Conservation (phyloP, 1,140 invertebrate species). For the Caenorhabditis tropicalis region DNA sequence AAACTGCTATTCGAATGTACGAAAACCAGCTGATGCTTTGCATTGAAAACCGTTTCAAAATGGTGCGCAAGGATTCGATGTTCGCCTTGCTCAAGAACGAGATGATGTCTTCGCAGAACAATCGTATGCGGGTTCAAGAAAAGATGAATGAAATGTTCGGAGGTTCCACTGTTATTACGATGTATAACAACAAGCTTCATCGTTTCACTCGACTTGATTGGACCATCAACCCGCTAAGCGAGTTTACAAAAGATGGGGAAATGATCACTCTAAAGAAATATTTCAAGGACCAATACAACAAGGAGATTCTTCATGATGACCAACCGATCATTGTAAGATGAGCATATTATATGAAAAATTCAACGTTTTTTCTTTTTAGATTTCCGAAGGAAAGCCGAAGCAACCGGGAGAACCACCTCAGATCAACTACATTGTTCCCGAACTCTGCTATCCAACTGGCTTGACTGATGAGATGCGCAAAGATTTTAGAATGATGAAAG, state of each 20-base stretch:
- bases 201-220: constrained; percentile 35
- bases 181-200: constrained; percentile 52
- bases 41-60: constrained; percentile 54
- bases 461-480: constrained; percentile 37
- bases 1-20: constrained; percentile 52
- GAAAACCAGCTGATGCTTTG: constrained; percentile 51
- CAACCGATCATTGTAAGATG: constrained; percentile 50
- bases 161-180: constrained; percentile 37
- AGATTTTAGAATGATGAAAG: constrained; percentile 47
- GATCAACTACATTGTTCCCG: constrained; percentile 52
- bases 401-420: constrained; percentile 54
- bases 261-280: constrained; percentile 46
- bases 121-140: not conserved
- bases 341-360: not conserved
- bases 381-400: constrained; percentile 55
- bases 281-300: constrained; percentile 43
- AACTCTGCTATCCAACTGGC: constrained; percentile 46
- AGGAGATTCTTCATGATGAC: not conserved
- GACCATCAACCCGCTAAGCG: not conserved
- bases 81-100: constrained; percentile 22
- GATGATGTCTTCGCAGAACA: not conserved
- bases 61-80: constrained; percentile 40
- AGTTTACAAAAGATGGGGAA: constrained; percentile 35
- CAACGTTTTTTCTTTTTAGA: constrained; percentile 14
- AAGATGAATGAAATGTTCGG: constrained; percentile 43